phyloP scores from a whole-genome alignment of 2,797 vertebrate species.

The Macropus fuliginosus region DNA sequence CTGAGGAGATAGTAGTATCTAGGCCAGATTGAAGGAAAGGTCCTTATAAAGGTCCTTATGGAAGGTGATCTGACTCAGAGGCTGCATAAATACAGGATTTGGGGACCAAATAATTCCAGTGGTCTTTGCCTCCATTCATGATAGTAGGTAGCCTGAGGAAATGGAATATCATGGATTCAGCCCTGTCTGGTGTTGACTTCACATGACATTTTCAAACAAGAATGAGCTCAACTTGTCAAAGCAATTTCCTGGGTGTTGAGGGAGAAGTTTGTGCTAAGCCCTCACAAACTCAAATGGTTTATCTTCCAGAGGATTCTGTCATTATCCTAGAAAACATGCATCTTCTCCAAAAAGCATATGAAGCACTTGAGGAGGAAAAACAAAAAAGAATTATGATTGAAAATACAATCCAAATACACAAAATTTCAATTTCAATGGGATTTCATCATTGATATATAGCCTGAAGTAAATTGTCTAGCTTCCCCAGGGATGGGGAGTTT shows the following conservation, averaged over 20 bases:
- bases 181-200: not conserved
- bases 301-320: not conserved
- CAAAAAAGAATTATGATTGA: not conserved
- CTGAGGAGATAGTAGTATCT: not conserved
- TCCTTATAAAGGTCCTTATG: not conserved
- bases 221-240: not conserved
- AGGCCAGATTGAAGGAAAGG: not conserved
- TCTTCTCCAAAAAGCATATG: not conserved
- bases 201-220: not conserved
- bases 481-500: not conserved
- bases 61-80: slow-evolving; percentile 21
- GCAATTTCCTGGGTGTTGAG: not conserved
- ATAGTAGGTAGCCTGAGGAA: not conserved
- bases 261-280: not conserved
- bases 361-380: not conserved
- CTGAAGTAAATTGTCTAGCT: not conserved
- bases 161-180: not conserved
- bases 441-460: slow-evolving; percentile 31
- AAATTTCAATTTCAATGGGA: not conserved
- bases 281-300: not conserved
- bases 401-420: no score
- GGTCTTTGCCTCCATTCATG: slow-evolving; percentile 30
- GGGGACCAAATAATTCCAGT: not conserved
- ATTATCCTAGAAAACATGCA: slow-evolving; percentile 35
- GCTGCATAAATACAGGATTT: slow-evolving; percentile 40